Conservation (phyloP, 2,888 invertebrate genomes). For the Phalera bucephala region DNA sequence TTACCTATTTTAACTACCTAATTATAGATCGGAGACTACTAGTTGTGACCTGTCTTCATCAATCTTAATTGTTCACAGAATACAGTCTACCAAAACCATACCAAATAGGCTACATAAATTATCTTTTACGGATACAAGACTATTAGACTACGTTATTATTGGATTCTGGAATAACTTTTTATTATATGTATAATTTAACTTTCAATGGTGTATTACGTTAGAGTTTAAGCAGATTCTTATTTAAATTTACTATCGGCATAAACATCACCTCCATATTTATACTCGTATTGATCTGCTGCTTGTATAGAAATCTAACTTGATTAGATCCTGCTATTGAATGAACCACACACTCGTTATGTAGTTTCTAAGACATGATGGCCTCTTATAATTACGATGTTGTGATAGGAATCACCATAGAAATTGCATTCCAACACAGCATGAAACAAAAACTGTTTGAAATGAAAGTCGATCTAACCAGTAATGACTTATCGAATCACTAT, state of each 20-base stretch:
- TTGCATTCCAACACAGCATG: slow-evolving; percentile 12
- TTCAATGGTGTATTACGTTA: background rate
- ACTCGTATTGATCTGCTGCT: no score
- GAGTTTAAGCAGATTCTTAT: no score
- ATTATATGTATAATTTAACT: background rate
- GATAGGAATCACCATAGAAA: slow-evolving; percentile 13
- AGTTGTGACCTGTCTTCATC: no score
- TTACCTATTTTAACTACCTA: no score
- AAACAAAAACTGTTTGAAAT: slow-evolving; percentile 19
- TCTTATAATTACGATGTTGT: slow-evolving; percentile 27
- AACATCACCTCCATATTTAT: background rate
- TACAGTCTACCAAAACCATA: no score
- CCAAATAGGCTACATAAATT: no score
- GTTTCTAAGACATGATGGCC: slow-evolving; percentile 31
- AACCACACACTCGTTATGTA: background rate
- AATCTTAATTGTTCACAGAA: no score
- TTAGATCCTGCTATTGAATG: background rate
- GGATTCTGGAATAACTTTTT: background rate
- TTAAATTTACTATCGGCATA: no score
- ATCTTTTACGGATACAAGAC: no score
- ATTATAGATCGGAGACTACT: no score
- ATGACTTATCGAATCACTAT: slow-evolving; percentile 1
- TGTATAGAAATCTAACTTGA: no score
- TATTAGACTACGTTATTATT: background rate
- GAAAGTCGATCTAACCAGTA: slow-evolving; percentile 12